Percentiles rank a stretch among this genome's conserved stretches.
These are phyloP conservation scores for Microcebus tavaratra DNA, from an alignment of 2,113 vertebrate genomes.

Conservation along the genomic window DNA sequence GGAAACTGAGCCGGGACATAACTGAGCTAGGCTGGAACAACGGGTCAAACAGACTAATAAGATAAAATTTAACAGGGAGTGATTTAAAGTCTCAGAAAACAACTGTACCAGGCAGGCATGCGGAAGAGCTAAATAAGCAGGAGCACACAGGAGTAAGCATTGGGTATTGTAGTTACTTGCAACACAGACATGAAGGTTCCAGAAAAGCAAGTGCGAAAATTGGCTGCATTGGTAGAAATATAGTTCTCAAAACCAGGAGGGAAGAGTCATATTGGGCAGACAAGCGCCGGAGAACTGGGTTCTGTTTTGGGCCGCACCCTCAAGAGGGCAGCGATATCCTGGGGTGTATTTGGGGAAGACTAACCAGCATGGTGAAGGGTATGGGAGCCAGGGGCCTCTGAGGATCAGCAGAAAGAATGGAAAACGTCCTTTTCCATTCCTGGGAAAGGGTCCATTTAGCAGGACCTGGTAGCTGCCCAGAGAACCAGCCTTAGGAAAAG, in stretches of 20 bases:
- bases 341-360: background rate
- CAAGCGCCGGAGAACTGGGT: background rate
- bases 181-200: background rate
- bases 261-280: background rate
- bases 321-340: background rate
- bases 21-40: background rate
- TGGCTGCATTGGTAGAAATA: background rate
- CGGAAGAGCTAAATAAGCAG: background rate
- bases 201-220: background rate
- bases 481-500: background rate
- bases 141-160: background rate
- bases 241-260: background rate
- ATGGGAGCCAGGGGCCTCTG: background rate
- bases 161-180: background rate
- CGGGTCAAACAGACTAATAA: background rate
- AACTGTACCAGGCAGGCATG: background rate
- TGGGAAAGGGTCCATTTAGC: background rate
- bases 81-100: constrained; percentile 13
- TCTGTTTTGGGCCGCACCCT: background rate
- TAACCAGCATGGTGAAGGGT: background rate
- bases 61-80: background rate
- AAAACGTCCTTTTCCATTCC: background rate
- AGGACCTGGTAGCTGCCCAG: background rate
- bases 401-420: background rate
- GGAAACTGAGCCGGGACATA: background rate